Evolutionary conservation across 2,113 vertebrate genomes (phyloP), one percentile per base, ranked within the genome.

Genomic region (Hippocampus abdominalis): DNA sequence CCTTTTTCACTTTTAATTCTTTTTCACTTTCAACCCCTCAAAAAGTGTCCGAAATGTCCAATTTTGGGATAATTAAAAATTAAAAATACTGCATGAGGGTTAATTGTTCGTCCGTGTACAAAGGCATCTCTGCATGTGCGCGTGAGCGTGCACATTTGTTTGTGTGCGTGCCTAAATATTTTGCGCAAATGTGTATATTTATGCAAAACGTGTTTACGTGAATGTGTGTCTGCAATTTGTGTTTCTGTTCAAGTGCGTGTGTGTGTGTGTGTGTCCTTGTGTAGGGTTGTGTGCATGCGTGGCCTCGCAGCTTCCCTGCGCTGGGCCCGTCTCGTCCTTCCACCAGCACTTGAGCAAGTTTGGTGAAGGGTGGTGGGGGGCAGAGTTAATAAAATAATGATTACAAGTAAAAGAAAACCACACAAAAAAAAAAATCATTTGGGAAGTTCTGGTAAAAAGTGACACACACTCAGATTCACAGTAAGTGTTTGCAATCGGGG

Each of bases 271-370:
- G 42, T 12, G 42, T 44, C 29, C 29, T 32, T 32, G 29, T 32
- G 29, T n/a, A 5, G 29, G 11, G 4, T 32, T 76, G 64, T 11
- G 21, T 23, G n/a, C 3, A 74, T 76, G 80, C 77, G 86, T 81
- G 64, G 69, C 36, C 71, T 72, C 76, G 79, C 82, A 75, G 61
- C 25, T 42, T 87, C 81, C 83, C 83, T 71, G 81, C 66, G 44
- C 76, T 23, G 18, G 81, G 86, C 81, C 84, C 13, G n/a, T 7
- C 61, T 39, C 66, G 27, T 59, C 20, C 21, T 63, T 84, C 80
- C 80, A 81, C 80, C 78, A 88, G 83, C 80, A 85, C 81, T 86
- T 87, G 78, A 90, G 51, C 21, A 90, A 91, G 87, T 89, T 85
- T 83, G 53, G 82, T 81, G 83, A 29, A 2, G 29, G 29, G 27